Evolutionary conservation across 2,113 vertebrate genomes (phyloP).

Genomic region (Ceuthmochares aereus): DNA sequence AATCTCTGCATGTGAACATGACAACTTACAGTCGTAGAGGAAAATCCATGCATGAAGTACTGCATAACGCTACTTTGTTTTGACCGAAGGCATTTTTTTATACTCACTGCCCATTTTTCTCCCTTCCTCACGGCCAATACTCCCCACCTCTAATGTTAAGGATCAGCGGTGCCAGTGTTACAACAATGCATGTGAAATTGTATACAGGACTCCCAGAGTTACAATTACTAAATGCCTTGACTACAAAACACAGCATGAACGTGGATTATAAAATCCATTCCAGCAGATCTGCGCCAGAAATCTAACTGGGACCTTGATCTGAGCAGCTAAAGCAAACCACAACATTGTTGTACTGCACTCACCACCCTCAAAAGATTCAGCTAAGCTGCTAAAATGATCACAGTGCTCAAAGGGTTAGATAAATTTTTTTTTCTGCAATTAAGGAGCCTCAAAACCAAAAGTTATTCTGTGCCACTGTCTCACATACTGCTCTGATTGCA

Average conservation of each 20-base stretch:
- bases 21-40: neutral
- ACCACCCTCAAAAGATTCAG: neutral
- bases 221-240: neutral
- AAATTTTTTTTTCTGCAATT: neutral
- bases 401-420: neutral
- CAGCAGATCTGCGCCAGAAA: neutral
- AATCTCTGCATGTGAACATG: neutral
- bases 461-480: neutral
- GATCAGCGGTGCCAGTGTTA: neutral
- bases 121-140: neutral
- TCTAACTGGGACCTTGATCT: neutral
- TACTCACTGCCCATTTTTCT: neutral
- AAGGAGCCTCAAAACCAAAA: neutral
- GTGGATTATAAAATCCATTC: neutral
- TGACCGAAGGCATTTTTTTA: neutral
- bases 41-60: neutral
- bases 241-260: slow-evolving; percentile 10
- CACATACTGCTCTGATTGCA: neutral
- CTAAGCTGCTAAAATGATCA: neutral
- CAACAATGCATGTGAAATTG: neutral
- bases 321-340: neutral
- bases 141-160: neutral
- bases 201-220: neutral
- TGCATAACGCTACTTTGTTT: neutral
- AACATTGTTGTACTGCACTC: neutral